Evolutionary conservation across 2,113 vertebrate genomes (phyloP), one percentile per base, ranked within the genome.

Genomic region (Malurus elegans): DNA sequence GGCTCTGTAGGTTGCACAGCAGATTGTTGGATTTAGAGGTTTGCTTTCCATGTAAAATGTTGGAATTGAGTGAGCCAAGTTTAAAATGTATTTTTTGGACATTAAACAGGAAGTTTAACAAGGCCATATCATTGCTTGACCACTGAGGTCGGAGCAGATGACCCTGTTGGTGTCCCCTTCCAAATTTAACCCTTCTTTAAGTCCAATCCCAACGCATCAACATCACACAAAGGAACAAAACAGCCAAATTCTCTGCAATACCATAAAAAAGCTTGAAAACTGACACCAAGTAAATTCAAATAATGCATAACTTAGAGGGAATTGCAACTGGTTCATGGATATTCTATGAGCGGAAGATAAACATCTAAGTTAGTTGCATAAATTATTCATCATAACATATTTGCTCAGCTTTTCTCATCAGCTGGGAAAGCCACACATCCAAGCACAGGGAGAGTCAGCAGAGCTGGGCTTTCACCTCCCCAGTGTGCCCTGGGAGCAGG

Each of bases 311-410:
- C 90, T 96, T 90, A 94, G 62, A 90, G 66, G 50, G 74, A 91
- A 92, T 44, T 82, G 84, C 80, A 87, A 92, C 53, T 78, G 78
- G 84, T 80, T 97, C 93, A 93, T 96, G 93, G 96, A 94, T 96
- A 97, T 97, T 95, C 96, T 85, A 96, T 95, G 93, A 96, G 91
- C 91, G 90, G 94, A 95, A 96, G 93, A 95, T 90, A 97, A 96
- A 95, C 62, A 91, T 95, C 93, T 90, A 92, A 90, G 70, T 94
- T 94, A 88, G 81, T 66, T 93, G 93, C 78, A 90, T 96, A 94
- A 97, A 97, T 97, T 95, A 95, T 97, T 97, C 81, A 97, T 90
- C 54, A 58, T 83, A 94, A 95, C 17, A 12, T 95, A 93, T 97
- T 96, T 97, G 90, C 74, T 93, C 91, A 94, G 85, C 70, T 96